Evolutionary conservation across 2,113 vertebrate species (phyloP).

Genomic region (Aramus guarauna): DNA sequence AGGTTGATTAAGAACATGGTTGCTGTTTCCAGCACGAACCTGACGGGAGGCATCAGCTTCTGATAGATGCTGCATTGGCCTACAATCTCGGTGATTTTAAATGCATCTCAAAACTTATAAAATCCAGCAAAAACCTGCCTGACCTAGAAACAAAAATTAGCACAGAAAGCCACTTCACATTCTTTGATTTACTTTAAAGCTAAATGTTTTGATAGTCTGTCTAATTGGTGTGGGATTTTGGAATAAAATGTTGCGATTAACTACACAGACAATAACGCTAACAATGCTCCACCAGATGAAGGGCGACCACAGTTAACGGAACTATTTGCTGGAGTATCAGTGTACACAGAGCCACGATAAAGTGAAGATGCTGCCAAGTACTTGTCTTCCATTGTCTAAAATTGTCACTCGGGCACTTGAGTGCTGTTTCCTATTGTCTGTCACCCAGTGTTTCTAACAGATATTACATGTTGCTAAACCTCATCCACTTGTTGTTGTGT

Average conservation of each 20-base stretch:
- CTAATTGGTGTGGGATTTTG: constrained; percentile 26
- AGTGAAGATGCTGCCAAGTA: constrained; percentile 28
- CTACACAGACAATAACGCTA: constrained; percentile 44
- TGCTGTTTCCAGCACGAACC: not conserved
- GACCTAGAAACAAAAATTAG: constrained; percentile 3
- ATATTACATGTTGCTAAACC: not conserved
- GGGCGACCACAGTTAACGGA: constrained; percentile 35
- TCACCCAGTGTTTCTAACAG: not conserved
- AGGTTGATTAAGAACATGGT: not conserved
- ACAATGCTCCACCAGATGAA: constrained; percentile 54
- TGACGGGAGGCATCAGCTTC: not conserved
- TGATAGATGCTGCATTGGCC: not conserved
- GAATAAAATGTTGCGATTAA: not conserved
- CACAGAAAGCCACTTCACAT: not conserved
- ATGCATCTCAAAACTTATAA: not conserved
- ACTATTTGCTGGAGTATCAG: constrained; percentile 61
- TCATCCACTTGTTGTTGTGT: not conserved
- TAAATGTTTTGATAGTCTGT: not conserved
- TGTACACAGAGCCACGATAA: not conserved
- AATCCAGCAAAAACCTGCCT: not conserved
- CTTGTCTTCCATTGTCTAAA: constrained; percentile 7
- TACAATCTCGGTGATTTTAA: not conserved
- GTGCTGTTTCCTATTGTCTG: not conserved
- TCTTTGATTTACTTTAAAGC: not conserved
- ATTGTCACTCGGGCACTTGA: not conserved